Conservation (phyloP, 2,888 invertebrate species). For the Anthophora plumipes region DNA sequence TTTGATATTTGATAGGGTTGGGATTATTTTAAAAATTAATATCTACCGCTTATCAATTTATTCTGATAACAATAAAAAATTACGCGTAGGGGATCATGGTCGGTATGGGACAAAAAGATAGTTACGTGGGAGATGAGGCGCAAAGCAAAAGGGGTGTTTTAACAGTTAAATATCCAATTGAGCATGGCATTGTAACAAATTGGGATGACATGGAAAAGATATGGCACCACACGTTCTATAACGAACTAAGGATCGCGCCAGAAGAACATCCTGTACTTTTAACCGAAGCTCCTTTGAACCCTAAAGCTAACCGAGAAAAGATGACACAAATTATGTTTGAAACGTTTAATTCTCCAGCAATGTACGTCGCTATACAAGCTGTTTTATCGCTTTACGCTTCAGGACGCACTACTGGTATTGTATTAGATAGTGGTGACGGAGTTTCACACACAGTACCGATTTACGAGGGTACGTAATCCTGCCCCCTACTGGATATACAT, state of each 20-base stretch:
- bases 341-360: conserved; percentile 86
- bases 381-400: conserved; percentile 85
- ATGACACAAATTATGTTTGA: conserved; percentile 90
- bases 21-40: not conserved
- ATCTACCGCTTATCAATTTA: not conserved
- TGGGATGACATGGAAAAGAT: conserved; percentile 96
- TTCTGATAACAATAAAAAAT: conserved; percentile 5
- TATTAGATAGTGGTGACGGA: conserved; percentile 85
- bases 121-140: conserved; percentile 88
- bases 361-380: conserved; percentile 85
- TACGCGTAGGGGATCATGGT: conserved; percentile 80
- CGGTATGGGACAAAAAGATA: conserved; percentile 83
- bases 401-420: conserved; percentile 86
- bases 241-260: conserved; percentile 92
- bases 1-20: not conserved
- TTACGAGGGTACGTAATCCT: conserved; percentile 85
- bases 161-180: conserved; percentile 90
- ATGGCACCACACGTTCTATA: conserved; percentile 95
- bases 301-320: conserved; percentile 92
- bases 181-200: conserved; percentile 91
- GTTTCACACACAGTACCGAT: conserved; percentile 86
- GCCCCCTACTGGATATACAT: not conserved
- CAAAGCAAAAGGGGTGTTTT: conserved; percentile 86
- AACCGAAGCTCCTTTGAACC: conserved; percentile 92
- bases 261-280: conserved; percentile 92